Evolutionary conservation across 1,140 invertebrate genomes (phyloP), one percentile per base, ranked within the genome.

Genomic region (Drosophila rufa): DNA sequence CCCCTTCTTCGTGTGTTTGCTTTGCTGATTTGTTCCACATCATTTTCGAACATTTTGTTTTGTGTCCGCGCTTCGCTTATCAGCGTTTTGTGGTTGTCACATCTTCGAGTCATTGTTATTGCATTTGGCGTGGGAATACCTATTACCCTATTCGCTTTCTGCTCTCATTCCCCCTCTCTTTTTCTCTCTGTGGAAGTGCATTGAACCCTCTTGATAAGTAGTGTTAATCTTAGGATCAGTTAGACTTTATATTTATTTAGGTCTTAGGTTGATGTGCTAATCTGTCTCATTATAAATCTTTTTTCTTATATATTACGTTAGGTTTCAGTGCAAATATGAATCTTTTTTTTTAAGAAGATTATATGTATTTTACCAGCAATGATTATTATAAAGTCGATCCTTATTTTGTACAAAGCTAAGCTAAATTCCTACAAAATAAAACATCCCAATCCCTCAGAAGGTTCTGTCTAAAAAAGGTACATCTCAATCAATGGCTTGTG

Each of bases 1-100:
- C 12, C 33, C 55, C 15, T 51, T 38, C 67, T 33, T 50, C 43
- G 50, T 87, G 25, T 87, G 65, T 87, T 87, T 87, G 73, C 68
- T 67, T 65, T 84, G 68, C 80, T 51, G 66, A 83, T 89, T 86
- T 86, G 76, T 82, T 78, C 85, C 84, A 83, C 80, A 78, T 82
- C 33, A 60, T 70, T 82, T 78, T 74, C 30, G 12, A 77, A 80
- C 81, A 76, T 59, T 66, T 75, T 51, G 33, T 75, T 77, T 62
- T 68, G 58, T 46, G 67, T 66, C 15, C 51, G 48, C 36, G 57
- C 19, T n/a, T 55, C 42, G 65, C 50, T 79, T 79, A 79, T 79
- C 76, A 70, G 75, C 51, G 48, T 51, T 60, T 61, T 55, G 64
- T 78, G 57, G 17, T 75, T 76, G 66, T 79, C 75, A 79, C 66